Conservation (phyloP, 2,113 vertebrate genomes). For the Lathamus discolor region DNA sequence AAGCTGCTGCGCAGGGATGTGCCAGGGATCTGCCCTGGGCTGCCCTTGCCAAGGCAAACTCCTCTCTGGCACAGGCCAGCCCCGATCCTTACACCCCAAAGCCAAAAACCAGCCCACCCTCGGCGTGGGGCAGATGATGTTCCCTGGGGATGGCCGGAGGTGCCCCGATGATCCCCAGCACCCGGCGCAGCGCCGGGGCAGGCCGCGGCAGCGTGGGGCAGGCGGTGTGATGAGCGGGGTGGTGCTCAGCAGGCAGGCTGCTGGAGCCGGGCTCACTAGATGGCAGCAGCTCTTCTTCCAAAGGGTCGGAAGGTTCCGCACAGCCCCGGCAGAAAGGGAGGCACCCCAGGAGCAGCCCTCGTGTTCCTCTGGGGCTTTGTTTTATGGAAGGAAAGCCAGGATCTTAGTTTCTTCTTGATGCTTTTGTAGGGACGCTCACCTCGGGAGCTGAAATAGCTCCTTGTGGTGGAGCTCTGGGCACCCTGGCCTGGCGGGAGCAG, state of each 20-base stretch:
- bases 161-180: neutral
- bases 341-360: rapidly evolving
- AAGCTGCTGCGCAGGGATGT: neutral
- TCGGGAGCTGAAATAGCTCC: neutral
- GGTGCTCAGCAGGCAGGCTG: neutral
- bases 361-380: rapidly evolving
- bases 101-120: neutral
- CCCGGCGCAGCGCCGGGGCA: rapidly evolving
- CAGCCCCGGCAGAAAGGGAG: neutral
- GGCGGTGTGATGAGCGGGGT: rapidly evolving
- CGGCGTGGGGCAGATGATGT: neutral
- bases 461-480: rapidly evolving
- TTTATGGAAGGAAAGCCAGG: rapidly evolving
- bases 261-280: conserved; percentile 19
- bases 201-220: rapidly evolving
- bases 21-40: neutral
- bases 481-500: rapidly evolving
- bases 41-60: neutral
- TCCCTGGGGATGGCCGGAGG: neutral
- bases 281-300: conserved; percentile 21
- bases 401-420: neutral
- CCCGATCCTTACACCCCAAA: neutral
- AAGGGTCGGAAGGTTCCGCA: neutral
- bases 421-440: neutral
- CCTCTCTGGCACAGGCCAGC: neutral